Evolutionary conservation across 2,888 invertebrate genomes (phyloP), one percentile per base, ranked within the genome.

Genomic region (Lasioglossum vierecki): DNA sequence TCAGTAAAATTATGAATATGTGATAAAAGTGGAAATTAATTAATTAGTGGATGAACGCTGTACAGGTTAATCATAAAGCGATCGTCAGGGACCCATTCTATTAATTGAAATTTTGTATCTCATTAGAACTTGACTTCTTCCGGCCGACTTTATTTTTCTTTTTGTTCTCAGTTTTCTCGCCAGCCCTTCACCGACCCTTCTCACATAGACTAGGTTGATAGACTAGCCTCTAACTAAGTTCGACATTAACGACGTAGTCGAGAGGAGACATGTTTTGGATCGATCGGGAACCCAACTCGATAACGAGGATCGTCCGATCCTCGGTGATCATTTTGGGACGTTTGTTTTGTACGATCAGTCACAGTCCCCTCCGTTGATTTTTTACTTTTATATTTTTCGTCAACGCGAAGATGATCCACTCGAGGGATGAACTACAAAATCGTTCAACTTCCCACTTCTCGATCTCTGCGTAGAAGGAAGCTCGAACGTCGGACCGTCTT

Each of bases 191-290:
- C 92, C 90, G 84, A 90, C 88, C 90, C 87, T 77, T 91, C 88
- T 91, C 85, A 90, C 90, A 90, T 92, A 92, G 92, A 89, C 75
- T 89, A 91, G 91, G 87, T 83, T 74, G 83, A 75, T 89, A 91
- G 90, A 90, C 44, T 92, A 91, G 90, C 83, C 66, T 35, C 88
- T 91, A 91, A 92, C 89, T 89, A 63, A 53, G 66, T 75, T 91
- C 91, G 90, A 88, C 72, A 86, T 91, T 91, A 91, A 91, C 87
- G 87, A 53, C 70, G 82, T 39, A 82, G 78, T 84, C 85, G 88
- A 85, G 87, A 85, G 87, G 84, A 76, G 75, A 81, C 83, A 88
- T 83, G 78, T 82, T 81, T 74, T 46, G 49, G 76, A 70, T 73
- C 76, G 77, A 73, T 71, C 82, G 30, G 63, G 73, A 76, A 76